Conservation (phyloP, 2,888 invertebrate species). For the Drosophila peninsularis region DNA sequence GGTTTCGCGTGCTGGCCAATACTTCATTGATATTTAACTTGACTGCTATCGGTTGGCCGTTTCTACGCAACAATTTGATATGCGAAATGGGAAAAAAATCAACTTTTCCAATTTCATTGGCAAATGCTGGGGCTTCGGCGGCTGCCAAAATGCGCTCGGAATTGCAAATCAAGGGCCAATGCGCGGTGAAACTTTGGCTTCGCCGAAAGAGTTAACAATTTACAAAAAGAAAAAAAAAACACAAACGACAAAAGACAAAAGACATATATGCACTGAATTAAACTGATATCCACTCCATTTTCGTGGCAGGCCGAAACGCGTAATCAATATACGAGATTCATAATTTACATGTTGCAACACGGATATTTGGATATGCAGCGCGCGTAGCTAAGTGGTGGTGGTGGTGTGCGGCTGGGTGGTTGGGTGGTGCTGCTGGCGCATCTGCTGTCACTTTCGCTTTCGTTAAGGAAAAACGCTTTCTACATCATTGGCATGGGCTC, state of each 20-base stretch:
- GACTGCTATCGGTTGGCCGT: slow-evolving; percentile 49
- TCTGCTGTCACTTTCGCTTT: slow-evolving; percentile 71
- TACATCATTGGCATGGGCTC: slow-evolving; percentile 55
- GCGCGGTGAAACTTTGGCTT: slow-evolving; percentile 63
- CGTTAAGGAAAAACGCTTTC: slow-evolving; percentile 70
- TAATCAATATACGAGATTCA: slow-evolving; percentile 74
- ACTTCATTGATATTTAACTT: slow-evolving; percentile 69
- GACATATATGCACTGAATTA: slow-evolving; percentile 5
- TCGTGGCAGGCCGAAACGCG: slow-evolving; percentile 48
- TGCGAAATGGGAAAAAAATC: slow-evolving; percentile 33
- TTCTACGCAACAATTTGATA: slow-evolving; percentile 76
- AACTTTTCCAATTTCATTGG: slow-evolving; percentile 74
- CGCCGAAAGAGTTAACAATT: slow-evolving; percentile 2
- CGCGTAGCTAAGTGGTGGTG: slow-evolving; percentile 26
- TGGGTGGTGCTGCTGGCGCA: slow-evolving; percentile 5
- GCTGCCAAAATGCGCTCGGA: slow-evolving; percentile 58
- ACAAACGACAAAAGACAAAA: slow-evolving; percentile 10
- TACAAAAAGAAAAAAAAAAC: slow-evolving; percentile 1
- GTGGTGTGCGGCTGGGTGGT: slow-evolving; percentile 4
- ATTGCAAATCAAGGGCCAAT: slow-evolving; percentile 66
- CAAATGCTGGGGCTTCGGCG: slow-evolving; percentile 38
- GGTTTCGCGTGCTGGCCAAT: slow-evolving; percentile 24
- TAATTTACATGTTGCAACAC: slow-evolving; percentile 57
- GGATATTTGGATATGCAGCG: slow-evolving; percentile 56
- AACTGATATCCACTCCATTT: slow-evolving; percentile 56